Conservation (phyloP, 2,888 invertebrate genomes). For the Slavum lentiscoides region DNA sequence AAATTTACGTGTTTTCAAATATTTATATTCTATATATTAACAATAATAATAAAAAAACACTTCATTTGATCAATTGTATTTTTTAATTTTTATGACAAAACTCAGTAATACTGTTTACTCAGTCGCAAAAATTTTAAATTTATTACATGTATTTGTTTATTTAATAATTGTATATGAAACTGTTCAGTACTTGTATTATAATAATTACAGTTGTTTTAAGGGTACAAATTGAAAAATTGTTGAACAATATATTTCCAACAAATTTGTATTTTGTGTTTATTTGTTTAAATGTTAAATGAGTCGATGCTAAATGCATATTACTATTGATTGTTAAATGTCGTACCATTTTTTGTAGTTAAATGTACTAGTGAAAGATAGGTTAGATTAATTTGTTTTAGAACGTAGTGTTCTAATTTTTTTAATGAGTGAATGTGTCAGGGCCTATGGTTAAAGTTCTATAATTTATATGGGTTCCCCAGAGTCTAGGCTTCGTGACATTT, state of each 20-base stretch:
- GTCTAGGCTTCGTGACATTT: no score
- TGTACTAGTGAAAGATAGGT: no score
- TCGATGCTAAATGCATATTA: not conserved
- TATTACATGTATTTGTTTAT: constrained; percentile 3
- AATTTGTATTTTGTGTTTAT: not conserved
- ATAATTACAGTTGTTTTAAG: not conserved
- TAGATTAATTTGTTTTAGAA: no score
- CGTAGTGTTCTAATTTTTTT: no score
- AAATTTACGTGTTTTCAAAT: not conserved
- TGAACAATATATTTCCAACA: constrained; percentile 8
- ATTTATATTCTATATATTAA: not conserved
- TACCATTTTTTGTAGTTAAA: no score
- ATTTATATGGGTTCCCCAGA: no score
- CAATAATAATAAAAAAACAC: not conserved
- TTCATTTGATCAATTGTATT: not conserved
- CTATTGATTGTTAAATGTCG: not conserved
- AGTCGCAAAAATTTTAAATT: not conserved
- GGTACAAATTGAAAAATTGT: not conserved
- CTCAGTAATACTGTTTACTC: not conserved
- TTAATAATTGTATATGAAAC: not conserved
- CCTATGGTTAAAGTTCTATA: no score
- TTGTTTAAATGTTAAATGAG: not conserved
- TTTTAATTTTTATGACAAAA: not conserved
- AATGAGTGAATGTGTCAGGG: no score
- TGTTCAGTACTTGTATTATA: not conserved